Conservation (phyloP, 1,140 invertebrate species). For the Agrilus planipennis region DNA sequence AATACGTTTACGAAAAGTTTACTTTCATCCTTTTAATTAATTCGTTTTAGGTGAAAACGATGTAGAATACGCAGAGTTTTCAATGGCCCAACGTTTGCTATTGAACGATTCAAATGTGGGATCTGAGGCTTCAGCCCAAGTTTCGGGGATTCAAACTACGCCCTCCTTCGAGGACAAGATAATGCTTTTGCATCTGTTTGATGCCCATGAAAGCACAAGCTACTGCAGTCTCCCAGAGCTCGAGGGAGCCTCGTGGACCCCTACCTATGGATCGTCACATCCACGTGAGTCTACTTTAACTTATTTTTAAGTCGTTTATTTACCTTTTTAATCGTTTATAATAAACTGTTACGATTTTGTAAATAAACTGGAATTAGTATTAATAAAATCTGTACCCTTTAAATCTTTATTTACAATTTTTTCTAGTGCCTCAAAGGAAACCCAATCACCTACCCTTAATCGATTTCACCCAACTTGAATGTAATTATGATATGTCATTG, state of each 20-base stretch:
- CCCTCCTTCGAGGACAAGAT: conserved; percentile 24
- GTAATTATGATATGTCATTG: conserved; percentile 1
- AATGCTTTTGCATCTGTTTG: conserved; percentile 23
- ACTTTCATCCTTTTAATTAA: no score
- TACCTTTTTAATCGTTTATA: background rate
- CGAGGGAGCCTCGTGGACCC: no score
- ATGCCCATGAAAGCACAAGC: conserved; percentile 2
- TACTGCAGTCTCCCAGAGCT: background rate
- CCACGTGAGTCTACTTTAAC: no score
- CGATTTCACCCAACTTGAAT: conserved; percentile 9
- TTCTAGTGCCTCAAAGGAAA: no score
- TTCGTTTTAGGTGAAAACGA: conserved; percentile 54
- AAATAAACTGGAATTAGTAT: no score
- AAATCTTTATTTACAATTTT: no score
- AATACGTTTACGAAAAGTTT: no score
- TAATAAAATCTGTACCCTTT: no score
- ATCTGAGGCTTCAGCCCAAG: conserved; percentile 11
- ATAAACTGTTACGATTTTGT: background rate
- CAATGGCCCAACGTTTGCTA: conserved; percentile 34
- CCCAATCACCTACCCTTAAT: conserved; percentile 3
- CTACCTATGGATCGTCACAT: no score
- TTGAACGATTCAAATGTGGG: conserved; percentile 18
- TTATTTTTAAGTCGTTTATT: no score
- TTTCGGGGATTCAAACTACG: conserved; percentile 12
- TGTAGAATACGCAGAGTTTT: conserved; percentile 55